Conservation (phyloP, 1,140 invertebrate genomes). For the Drosophila oshimai region DNA sequence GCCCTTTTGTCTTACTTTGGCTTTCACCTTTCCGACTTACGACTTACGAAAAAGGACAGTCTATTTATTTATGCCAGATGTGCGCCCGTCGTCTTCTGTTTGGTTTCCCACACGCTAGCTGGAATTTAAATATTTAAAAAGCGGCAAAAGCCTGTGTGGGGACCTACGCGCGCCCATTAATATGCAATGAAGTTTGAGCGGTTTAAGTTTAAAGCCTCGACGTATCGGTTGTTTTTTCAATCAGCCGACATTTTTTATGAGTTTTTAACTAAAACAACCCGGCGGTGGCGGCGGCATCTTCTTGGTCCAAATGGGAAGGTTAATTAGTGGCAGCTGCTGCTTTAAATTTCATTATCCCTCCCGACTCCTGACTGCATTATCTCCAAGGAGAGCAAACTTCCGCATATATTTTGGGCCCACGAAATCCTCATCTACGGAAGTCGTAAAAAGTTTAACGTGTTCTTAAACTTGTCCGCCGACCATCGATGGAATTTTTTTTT, state of each 20-base stretch:
- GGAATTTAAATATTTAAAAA: conserved; percentile 76
- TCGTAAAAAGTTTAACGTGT: conserved; percentile 77
- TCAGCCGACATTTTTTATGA: conserved; percentile 44
- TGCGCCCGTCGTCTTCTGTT: conserved; percentile 37
- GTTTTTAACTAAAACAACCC: conserved; percentile 61
- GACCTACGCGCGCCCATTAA: conserved; percentile 52
- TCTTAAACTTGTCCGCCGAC: conserved; percentile 53
- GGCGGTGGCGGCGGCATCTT: neutral
- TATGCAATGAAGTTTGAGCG: conserved; percentile 66
- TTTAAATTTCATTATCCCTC: conserved; percentile 43
- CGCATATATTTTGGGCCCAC: conserved; percentile 10
- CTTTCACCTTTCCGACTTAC: conserved; percentile 15
- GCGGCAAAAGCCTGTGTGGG: conserved; percentile 40
- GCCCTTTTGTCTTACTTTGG: neutral
- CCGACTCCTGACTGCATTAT: conserved; percentile 34
- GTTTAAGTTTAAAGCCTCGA: conserved; percentile 12
- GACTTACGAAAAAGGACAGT: conserved; percentile 16
- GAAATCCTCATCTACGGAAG: conserved; percentile 50
- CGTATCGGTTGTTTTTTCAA: neutral
- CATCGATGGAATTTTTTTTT: conserved; percentile 32
- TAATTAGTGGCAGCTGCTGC: conserved; percentile 68
- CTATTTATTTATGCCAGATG: conserved; percentile 76
- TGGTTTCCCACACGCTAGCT: conserved; percentile 13
- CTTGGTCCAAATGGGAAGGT: conserved; percentile 49
- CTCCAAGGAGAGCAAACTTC: conserved; percentile 5